Base-by-base conservation (phyloP, 1,140 invertebrate genomes). In the Andricus grossulariae region DNA sequence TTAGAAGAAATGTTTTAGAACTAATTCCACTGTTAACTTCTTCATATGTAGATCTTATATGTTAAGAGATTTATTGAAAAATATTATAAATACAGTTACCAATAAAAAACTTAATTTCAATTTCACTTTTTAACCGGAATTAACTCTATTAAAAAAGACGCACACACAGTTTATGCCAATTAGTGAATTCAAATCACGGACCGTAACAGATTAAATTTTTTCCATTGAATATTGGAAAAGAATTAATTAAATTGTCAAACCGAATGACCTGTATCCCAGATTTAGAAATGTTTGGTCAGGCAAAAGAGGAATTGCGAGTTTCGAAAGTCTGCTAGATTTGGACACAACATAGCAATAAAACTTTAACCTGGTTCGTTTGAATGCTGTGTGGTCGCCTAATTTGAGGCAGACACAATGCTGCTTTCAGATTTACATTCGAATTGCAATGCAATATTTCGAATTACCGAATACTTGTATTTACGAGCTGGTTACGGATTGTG, bases 341-440 rank as follows among this genome's bases (percentile, higher is more conserved):
- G 57, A 72, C 50, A 75, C 71, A 39, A 52, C 45, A 57, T 70
- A 21, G 74, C 77, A 75, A 86, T 85, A 80, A 84, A 86, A 85
- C 80, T 87, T 86, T 82, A 87, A 45, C 74, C 16, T 50, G 0
- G 55, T 74, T 55, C 60, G 32, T 66, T 66, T 66, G 15, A 66
- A 32, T 32, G 12, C 60, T 45, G 21, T 66, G 60, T 16, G 32
- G 60, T 66, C 25, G 60, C 45, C 21, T 66, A 25, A 15, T 66
- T 66, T 66, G 57, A 66, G 11, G 57, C 39, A 32, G 16, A 21
- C 60, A 66, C 60, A 66, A 66, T 66, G 60, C 60, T 66, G 25
- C 39, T 66, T 39, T 66, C 60, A 66, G 25, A 16, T 66, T 66
- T 45, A 66, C 16, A 66, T 66, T 45, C 39, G 32, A 66, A 39